phyloP scores from a whole-genome alignment of 1,140 invertebrate genomes.

The Orius insidiosus region DNA sequence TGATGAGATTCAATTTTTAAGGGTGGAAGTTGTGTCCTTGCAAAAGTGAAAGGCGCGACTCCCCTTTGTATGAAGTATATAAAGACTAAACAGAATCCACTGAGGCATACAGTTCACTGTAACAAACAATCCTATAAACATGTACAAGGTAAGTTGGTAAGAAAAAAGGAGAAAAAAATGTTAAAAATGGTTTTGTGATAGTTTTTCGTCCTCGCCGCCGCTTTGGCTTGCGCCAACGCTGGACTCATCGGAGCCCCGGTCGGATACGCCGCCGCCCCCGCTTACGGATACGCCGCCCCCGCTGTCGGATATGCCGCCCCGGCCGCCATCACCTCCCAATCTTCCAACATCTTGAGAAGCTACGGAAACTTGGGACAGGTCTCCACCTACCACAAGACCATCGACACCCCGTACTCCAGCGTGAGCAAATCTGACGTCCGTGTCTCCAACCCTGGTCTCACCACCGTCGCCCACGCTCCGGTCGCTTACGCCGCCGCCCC shows the following conservation, averaged over 20 bases:
- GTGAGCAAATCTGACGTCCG: constrained; percentile 24
- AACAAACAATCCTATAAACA: too few species aligned
- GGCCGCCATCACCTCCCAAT: constrained; percentile 18
- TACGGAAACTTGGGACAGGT: constrained; percentile 22
- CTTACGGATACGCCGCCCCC: constrained; percentile 10
- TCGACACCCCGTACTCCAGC: constrained; percentile 22
- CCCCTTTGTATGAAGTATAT: too few species aligned
- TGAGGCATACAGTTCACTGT: too few species aligned
- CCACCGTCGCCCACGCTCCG: constrained; percentile 16
- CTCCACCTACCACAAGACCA: constrained; percentile 22
- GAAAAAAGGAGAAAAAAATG: too few species aligned
- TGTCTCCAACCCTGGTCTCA: constrained; percentile 22
- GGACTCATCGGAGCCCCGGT: constrained; percentile 8
- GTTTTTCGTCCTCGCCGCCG: not conserved
- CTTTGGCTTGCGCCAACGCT: not conserved
- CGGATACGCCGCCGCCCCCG: constrained; percentile 18
- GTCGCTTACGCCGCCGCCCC: constrained; percentile 15
- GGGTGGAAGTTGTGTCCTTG: too few species aligned
- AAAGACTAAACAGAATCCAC: too few species aligned
- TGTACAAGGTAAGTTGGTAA: too few species aligned
- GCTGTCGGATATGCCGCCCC: constrained; percentile 4
- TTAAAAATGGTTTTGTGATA: too few species aligned
- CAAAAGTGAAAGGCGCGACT: too few species aligned
- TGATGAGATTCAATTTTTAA: too few species aligned
- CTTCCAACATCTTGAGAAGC: constrained; percentile 21